Evolutionary conservation across 2,113 vertebrate species (phyloP).

Genomic region (Noctilio leporinus): DNA sequence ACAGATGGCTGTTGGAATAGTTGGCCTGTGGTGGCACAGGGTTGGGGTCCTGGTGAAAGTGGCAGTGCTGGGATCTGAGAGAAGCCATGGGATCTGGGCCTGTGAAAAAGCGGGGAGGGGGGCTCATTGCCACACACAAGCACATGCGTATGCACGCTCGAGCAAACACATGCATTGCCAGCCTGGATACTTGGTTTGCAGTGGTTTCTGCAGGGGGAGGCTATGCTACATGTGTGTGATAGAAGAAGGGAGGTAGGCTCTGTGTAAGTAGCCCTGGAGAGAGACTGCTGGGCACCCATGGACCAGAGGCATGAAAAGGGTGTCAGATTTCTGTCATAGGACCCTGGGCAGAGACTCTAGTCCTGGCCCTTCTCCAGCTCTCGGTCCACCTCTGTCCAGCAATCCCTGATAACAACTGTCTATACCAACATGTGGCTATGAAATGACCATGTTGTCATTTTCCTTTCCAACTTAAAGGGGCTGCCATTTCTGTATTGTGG

Average conservation of each 20-base stretch:
- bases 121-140: not conserved
- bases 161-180: accelerated
- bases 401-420: too few relatives aligned
- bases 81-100: not conserved
- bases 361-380: not conserved
- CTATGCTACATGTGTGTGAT: not conserved
- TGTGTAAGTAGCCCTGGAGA: too few relatives aligned
- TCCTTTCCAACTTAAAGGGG: not conserved
- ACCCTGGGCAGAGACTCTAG: not conserved
- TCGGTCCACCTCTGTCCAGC: not conserved
- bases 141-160: accelerated
- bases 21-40: not conserved
- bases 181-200: not conserved
- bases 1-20: not conserved
- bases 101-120: not conserved
- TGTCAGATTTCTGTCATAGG: not conserved
- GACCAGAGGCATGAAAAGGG: not conserved
- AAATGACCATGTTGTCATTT: not conserved
- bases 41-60: not conserved
- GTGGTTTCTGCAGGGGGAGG: not conserved
- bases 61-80: not conserved
- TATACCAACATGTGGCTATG: not conserved
- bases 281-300: not conserved
- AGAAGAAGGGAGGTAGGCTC: not conserved
- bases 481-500: not conserved